Evolutionary conservation across 2,888 invertebrate genomes (phyloP).

Genomic region (Drosophila meridiana): DNA sequence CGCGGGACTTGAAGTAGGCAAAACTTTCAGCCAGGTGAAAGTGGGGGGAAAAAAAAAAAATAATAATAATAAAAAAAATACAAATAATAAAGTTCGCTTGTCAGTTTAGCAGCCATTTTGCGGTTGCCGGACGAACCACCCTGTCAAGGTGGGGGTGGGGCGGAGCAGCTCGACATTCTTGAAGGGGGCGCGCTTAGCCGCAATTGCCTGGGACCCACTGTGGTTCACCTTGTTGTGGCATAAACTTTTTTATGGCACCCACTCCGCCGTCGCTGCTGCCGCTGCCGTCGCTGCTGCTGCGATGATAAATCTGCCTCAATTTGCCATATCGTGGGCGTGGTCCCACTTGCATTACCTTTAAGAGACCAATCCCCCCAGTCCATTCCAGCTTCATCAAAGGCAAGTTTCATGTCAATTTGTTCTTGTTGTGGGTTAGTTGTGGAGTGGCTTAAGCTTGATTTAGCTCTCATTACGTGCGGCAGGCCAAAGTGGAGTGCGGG

Average conservation of each 20-base stretch:
- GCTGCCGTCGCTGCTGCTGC: background rate
- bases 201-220: slow-evolving; percentile 67
- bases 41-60: background rate
- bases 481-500: background rate
- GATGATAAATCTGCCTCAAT: slow-evolving; percentile 84
- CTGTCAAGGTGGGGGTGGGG: background rate
- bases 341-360: slow-evolving; percentile 75
- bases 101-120: slow-evolving; percentile 85
- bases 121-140: slow-evolving; percentile 69
- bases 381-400: slow-evolving; percentile 61
- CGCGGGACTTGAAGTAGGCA: slow-evolving; percentile 2
- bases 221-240: slow-evolving; percentile 66
- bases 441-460: slow-evolving; percentile 83
- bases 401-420: slow-evolving; percentile 76
- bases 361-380: background rate
- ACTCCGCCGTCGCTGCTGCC: slow-evolving; percentile 30
- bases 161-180: slow-evolving; percentile 40
- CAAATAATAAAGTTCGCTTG: slow-evolving; percentile 84
- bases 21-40: slow-evolving; percentile 36
- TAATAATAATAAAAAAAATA: slow-evolving; percentile 30
- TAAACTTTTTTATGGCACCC: slow-evolving; percentile 84
- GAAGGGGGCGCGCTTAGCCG: slow-evolving; percentile 60
- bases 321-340: slow-evolving; percentile 71
- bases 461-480: slow-evolving; percentile 81
- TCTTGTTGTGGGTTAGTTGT: slow-evolving; percentile 62